Conservation (phyloP, 2,113 vertebrate genomes). For the mouse (Mus musculus) region DNA sequence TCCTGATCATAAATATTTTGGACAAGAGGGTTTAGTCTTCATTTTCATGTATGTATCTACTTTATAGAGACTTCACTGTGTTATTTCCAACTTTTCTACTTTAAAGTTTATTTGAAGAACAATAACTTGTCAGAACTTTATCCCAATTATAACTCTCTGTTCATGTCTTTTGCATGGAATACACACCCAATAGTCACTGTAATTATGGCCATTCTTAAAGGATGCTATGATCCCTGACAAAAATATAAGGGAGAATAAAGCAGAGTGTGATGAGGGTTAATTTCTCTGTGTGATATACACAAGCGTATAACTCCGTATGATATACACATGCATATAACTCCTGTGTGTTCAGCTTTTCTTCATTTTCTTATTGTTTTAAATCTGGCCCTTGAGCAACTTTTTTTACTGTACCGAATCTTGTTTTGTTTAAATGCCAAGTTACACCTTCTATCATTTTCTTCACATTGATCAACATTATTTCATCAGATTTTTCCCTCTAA, state of each 20-base stretch:
- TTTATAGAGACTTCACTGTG: not conserved
- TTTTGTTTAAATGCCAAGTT: not conserved
- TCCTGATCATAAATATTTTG: not conserved
- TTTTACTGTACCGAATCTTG: not conserved
- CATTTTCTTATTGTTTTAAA: not conserved
- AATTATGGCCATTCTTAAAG: not conserved
- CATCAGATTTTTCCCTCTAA: not conserved
- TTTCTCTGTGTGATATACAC: not conserved
- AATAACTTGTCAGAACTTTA: not conserved
- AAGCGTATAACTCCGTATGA: not conserved
- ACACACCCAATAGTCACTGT: not conserved
- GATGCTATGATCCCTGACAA: not conserved
- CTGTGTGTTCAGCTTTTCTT: not conserved
- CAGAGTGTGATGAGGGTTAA: not conserved
- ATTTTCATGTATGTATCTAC: not conserved
- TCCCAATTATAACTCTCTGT: not conserved
- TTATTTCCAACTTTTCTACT: slow-evolving; percentile 1
- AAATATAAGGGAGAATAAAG: not conserved
- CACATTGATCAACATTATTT: not conserved
- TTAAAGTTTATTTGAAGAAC: slow-evolving; percentile 31
- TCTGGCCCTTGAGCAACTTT: not conserved
- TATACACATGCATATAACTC: not conserved
- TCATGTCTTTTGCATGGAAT: not conserved
- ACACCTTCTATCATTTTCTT: not conserved
- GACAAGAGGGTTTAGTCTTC: not conserved